A percentile compares a stretch with the other conserved stretches of the same genome.
Conservation (phyloP, 2,888 invertebrate species). For the Protodeltote pygarga region DNA sequence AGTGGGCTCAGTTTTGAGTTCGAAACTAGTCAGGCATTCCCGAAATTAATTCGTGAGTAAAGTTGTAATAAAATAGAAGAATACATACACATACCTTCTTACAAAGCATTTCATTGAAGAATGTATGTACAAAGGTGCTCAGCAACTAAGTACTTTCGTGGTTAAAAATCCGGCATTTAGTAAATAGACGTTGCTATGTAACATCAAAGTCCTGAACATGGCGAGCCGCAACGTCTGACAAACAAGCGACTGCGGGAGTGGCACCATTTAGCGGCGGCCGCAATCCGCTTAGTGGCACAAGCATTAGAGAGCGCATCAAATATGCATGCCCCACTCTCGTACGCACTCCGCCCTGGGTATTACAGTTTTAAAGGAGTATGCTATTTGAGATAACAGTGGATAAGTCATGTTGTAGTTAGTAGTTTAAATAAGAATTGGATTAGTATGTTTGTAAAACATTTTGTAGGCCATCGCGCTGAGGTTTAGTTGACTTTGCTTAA, state of each 20-base stretch:
- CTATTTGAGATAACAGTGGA: constrained; percentile 26
- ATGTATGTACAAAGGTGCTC: too few relatives aligned
- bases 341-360: constrained; percentile 49
- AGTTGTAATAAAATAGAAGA: too few relatives aligned
- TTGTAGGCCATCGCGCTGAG: too few relatives aligned
- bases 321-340: constrained; percentile 73
- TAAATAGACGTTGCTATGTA: constrained; percentile 31
- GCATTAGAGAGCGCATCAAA: constrained; percentile 74
- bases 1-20: too few relatives aligned
- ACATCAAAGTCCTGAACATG: constrained; percentile 31
- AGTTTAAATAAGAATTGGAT: neutral
- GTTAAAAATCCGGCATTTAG: constrained; percentile 5
- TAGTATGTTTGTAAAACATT: neutral
- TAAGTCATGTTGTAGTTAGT: constrained; percentile 8
- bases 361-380: constrained; percentile 30
- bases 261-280: constrained; percentile 68
- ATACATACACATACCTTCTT: too few relatives aligned
- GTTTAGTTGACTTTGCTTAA: too few relatives aligned
- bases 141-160: neutral
- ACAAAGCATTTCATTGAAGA: too few relatives aligned
- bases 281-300: constrained; percentile 72
- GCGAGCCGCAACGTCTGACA: constrained; percentile 37
- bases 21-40: too few relatives aligned
- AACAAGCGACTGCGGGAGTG: constrained; percentile 67
- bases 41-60: too few relatives aligned